phyloP scores from a whole-genome alignment of 1,140 invertebrate species.

The Ips typographus region DNA sequence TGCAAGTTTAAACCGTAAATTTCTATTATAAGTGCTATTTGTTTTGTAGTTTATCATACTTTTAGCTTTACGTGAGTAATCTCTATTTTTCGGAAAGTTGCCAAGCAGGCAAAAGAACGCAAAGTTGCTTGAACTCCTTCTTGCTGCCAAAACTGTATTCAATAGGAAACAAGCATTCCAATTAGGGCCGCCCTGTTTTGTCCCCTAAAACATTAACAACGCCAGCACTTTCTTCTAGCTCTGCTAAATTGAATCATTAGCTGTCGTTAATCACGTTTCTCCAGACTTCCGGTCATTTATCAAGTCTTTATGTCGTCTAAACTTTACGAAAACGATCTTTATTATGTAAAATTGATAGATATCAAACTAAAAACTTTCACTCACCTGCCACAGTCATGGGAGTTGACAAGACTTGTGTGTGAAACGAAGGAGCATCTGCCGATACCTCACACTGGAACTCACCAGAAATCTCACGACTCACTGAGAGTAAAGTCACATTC shows the following conservation, averaged over 20 bases:
- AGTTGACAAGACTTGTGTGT: conserved; percentile 64
- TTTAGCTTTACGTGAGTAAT: no score
- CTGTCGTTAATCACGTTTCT: conserved; percentile 12
- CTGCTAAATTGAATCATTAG: conserved; percentile 18
- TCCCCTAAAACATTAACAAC: not conserved
- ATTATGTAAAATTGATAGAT: not conserved
- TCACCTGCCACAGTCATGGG: conserved; percentile 71
- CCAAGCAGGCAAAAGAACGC: no score
- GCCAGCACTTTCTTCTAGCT: conserved; percentile 7
- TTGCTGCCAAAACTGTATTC: no score
- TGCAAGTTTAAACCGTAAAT: no score
- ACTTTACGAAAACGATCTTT: not conserved
- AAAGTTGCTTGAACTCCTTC: no score
- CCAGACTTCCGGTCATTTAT: conserved; percentile 18
- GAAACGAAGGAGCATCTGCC: conserved; percentile 69
- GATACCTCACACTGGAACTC: conserved; percentile 76
- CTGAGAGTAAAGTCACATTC: conserved; percentile 58
- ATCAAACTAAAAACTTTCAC: conserved; percentile 44
- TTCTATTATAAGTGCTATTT: no score
- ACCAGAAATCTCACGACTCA: conserved; percentile 63
- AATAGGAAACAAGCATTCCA: no score
- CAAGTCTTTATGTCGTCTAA: conserved; percentile 5
- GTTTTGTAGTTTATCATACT: no score
- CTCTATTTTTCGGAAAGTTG: no score
- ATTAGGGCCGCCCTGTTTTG: not conserved